phyloP scores from a whole-genome alignment of 1,140 invertebrate genomes.

The Eueides isabella region DNA sequence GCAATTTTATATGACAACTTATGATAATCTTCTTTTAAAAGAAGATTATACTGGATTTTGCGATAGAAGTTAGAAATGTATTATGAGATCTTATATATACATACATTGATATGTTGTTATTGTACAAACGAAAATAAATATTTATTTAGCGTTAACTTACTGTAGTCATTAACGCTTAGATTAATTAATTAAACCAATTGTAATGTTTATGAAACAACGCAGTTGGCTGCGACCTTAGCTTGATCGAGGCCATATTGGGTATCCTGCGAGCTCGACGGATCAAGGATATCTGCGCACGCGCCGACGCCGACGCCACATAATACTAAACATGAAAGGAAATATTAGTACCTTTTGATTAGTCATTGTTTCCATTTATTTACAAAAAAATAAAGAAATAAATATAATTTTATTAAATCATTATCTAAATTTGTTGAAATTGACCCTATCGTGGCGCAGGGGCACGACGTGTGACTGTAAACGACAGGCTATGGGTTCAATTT shows the following conservation, averaged over 20 bases:
- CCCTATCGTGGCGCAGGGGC: no score
- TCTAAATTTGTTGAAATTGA: background rate
- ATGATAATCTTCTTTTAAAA: no score
- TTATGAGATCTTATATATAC: no score
- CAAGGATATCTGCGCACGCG: conserved; percentile 35
- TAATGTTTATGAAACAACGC: conserved; percentile 26
- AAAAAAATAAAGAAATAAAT: background rate
- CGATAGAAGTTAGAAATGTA: no score
- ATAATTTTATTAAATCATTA: background rate
- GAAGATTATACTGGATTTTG: no score
- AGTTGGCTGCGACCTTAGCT: conserved; percentile 10
- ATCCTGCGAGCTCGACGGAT: conserved; percentile 12
- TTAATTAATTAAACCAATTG: background rate
- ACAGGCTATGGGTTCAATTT: no score
- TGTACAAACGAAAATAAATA: no score
- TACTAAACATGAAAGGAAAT: background rate
- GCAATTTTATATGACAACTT: background rate
- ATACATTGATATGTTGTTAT: no score
- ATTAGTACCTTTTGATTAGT: conserved; percentile 1
- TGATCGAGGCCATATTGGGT: conserved; percentile 30
- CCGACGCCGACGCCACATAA: conserved; percentile 7
- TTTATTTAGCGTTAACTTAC: no score
- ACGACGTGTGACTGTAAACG: no score
- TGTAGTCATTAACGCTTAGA: background rate
- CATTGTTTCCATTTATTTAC: background rate